Evolutionary conservation across 2,888 invertebrate species (phyloP), one percentile per base, ranked within the genome.

Genomic region (Lumbricus terrestris): DNA sequence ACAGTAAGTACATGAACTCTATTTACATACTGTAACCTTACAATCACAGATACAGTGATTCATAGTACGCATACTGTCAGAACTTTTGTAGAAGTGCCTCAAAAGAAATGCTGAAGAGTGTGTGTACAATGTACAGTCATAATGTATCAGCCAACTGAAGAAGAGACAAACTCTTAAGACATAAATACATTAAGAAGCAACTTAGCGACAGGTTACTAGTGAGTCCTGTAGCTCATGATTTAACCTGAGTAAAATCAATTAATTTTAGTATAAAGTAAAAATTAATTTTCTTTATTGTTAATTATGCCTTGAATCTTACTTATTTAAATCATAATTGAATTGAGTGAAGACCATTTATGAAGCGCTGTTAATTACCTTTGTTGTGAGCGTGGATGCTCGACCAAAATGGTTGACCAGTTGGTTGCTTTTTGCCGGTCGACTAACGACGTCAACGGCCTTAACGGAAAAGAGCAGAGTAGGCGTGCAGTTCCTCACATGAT

Each of bases 401-500:
- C 97, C 97, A 95, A 97, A 98, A 93, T 98, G 97, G 95, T 97
- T 97, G 93, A 97, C 96, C 90, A 97, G 95, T 94, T 97, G 97
- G 83, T 96, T 96, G 91, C 96, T 96, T 93, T 96, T 96, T n/a
- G 96, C 95, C 90, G 95, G 95, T 90, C 96, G 96, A 96, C 97
- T 97, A 93, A 97, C 97, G 92, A 96, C 96, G 95, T 97, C 97
- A 92, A 98, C 98, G 91, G 97, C 96, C 92, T 97, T 97, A 90
- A 97, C 97, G 88, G 97, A 97, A 98, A 98, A 98, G 69, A 98
- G 96, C 93, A 98, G 97, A 93, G 98, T 97, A 1, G 97, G 97
- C 88, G 94, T 93, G 40, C 93, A 93, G 92, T 95, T 94, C 85
- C 94, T 92, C 8, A 95, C 94, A 90, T 95, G 92, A 37, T 95